Evolutionary conservation across 2,113 vertebrate species (phyloP).

Genomic region (Pelvicachromis taeniatus): DNA sequence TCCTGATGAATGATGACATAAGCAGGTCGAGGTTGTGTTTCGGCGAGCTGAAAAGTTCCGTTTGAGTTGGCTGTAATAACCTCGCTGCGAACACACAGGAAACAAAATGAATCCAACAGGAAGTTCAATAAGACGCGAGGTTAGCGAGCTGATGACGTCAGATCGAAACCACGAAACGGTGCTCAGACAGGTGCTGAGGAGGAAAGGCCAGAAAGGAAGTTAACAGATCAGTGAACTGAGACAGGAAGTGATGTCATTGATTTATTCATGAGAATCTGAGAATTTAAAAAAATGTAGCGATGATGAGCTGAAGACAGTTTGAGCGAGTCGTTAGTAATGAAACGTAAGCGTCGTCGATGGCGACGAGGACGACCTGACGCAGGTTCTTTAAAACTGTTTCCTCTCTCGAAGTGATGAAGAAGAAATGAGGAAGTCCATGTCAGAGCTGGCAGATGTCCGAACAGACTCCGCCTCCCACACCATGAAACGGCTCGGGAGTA

Average conservation of each 20-base stretch:
- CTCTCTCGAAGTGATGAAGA: conserved; percentile 83
- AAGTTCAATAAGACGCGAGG: too few relatives aligned
- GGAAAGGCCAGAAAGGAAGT: too few relatives aligned
- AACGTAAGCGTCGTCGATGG: neutral
- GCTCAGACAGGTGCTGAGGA: too few relatives aligned
- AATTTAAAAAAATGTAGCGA: neutral
- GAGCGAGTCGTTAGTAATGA: neutral
- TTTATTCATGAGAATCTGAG: neutral
- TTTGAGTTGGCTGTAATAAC: too few relatives aligned
- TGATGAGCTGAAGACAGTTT: rapidly evolving
- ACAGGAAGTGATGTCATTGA: neutral
- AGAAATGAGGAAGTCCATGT: conserved; percentile 88
- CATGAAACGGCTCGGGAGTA: conserved; percentile 84
- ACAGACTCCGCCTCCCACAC: conserved; percentile 87
- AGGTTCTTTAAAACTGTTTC: neutral
- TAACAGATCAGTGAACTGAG: neutral
- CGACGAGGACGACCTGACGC: rapidly evolving
- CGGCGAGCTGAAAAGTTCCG: too few relatives aligned
- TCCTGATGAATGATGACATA: too few relatives aligned
- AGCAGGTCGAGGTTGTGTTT: too few relatives aligned
- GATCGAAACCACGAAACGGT: too few relatives aligned
- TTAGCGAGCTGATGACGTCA: too few relatives aligned
- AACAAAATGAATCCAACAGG: too few relatives aligned
- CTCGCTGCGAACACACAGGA: too few relatives aligned
- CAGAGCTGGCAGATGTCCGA: conserved; percentile 81